These are phyloP conservation scores for Protodeltote pygarga DNA, from an alignment of 2,888 invertebrate genomes.

Conservation along the genomic window DNA sequence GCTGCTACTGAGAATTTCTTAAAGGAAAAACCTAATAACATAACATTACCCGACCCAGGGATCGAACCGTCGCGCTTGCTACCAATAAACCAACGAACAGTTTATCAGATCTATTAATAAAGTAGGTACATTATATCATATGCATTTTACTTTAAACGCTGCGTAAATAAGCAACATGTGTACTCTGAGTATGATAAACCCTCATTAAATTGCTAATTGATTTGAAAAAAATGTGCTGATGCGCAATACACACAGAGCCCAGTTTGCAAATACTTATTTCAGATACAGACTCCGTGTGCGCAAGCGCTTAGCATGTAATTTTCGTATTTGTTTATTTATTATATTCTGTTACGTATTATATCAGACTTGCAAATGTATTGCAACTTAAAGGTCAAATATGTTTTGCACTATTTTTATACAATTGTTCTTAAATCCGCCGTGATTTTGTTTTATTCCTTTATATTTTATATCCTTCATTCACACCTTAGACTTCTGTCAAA, in stretches of 20 bases:
- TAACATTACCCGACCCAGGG: too few species aligned
- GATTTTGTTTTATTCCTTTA: too few species aligned
- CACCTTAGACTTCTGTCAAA: too few species aligned
- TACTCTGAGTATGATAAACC: slow-evolving; percentile 3
- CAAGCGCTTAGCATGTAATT: not conserved
- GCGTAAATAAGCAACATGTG: slow-evolving; percentile 10
- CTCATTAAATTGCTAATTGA: not conserved
- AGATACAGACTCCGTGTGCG: not conserved
- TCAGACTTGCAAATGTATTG: not conserved
- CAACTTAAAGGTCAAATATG: not conserved
- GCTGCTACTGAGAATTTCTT: too few species aligned
- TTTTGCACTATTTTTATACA: too few species aligned
- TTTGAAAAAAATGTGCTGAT: not conserved
- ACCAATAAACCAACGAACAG: too few species aligned
- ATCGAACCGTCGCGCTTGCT: too few species aligned
- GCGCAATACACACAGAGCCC: slow-evolving; percentile 1
- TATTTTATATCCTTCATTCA: too few species aligned
- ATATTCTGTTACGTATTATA: not conserved
- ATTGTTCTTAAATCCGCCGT: too few species aligned
- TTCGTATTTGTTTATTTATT: not conserved
- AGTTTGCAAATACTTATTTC: slow-evolving; percentile 2
- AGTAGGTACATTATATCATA: slow-evolving; percentile 1
- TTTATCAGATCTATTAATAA: not conserved
- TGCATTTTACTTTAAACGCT: slow-evolving; percentile 6
- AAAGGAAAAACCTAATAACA: too few species aligned